These are phyloP conservation scores for Holotrichia oblita DNA, from an alignment of 1,140 invertebrate species.

Conservation along the genomic window DNA sequence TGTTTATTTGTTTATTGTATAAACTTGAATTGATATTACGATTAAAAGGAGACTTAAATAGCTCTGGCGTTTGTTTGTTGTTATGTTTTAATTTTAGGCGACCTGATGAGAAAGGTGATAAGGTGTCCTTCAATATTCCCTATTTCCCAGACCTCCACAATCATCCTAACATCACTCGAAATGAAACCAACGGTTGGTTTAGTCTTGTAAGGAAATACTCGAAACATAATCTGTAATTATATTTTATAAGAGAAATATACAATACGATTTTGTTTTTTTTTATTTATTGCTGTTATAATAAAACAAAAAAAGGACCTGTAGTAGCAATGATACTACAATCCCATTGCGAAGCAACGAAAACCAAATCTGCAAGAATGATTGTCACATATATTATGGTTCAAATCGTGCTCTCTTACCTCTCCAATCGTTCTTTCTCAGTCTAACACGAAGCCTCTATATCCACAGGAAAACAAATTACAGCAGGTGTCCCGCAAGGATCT, in stretches of 20 bases:
- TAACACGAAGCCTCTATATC: no score
- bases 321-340: no score
- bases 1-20: constrained; percentile 21
- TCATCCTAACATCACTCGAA: not conserved
- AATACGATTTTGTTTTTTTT: no score
- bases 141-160: not conserved
- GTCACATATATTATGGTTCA: no score
- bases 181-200: not conserved
- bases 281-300: not conserved
- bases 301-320: no score
- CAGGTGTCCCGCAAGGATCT: no score
- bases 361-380: no score
- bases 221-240: not conserved
- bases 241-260: not conserved
- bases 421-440: no score
- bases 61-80: not conserved
- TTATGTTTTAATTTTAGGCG: not conserved
- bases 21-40: not conserved
- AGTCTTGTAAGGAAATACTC: constrained; percentile 7
- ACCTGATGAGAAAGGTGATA: not conserved
- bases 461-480: no score
- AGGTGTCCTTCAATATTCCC: not conserved
- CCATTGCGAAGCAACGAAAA: no score
- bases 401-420: no score
- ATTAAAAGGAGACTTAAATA: not conserved